Evolutionary conservation across 1,140 invertebrate species (phyloP).

Genomic region (Stratiolaelaps scimitus): DNA sequence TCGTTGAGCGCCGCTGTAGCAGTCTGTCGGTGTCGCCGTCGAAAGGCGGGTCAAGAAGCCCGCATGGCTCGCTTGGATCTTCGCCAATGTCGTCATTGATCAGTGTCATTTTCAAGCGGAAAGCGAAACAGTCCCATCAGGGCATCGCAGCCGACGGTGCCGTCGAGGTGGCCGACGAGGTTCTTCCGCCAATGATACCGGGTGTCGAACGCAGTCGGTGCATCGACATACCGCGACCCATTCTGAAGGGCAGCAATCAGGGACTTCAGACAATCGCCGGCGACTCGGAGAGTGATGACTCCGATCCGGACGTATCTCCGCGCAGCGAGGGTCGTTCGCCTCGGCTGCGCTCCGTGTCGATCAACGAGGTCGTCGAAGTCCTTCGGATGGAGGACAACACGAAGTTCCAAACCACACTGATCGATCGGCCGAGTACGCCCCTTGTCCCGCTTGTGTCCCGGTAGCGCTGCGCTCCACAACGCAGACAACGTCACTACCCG

Average conservation of each 20-base stretch:
- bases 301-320: slow-evolving; percentile 1
- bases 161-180: background rate
- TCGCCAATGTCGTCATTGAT: slow-evolving; percentile 10
- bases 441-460: background rate
- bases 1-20: slow-evolving; percentile 6
- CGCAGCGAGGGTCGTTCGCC: slow-evolving; percentile 1
- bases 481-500: too few relatives aligned
- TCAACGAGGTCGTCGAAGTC: slow-evolving; percentile 26
- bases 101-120: slow-evolving; percentile 5
- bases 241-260: slow-evolving; percentile 4
- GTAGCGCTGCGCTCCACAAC: too few relatives aligned
- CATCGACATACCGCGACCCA: slow-evolving; percentile 23
- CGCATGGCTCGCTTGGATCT: slow-evolving; percentile 3
- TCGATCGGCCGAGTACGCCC: background rate
- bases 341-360: slow-evolving; percentile 13
- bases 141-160: background rate
- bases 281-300: slow-evolving; percentile 8
- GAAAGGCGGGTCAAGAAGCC: background rate
- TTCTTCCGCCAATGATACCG: background rate
- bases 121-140: background rate
- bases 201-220: background rate
- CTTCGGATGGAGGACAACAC: slow-evolving; percentile 27
- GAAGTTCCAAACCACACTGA: slow-evolving; percentile 5
- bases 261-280: background rate
- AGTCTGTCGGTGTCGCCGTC: slow-evolving; percentile 7